phyloP scores from a whole-genome alignment of 2,797 vertebrate species.

The Epinephelus malabaricus region DNA sequence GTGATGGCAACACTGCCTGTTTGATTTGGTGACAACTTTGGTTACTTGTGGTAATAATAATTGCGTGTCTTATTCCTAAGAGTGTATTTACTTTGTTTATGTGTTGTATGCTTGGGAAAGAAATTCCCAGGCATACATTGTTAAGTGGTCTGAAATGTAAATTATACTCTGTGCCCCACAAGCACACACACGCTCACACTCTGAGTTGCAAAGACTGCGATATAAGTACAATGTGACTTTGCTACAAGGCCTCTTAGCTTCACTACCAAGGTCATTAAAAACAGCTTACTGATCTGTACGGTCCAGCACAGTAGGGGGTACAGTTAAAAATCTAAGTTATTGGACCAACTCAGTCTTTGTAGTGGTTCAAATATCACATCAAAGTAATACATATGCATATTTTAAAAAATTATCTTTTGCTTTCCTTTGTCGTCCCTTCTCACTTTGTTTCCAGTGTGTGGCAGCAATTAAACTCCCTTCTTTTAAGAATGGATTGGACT shows the following conservation, averaged over 20 bases:
- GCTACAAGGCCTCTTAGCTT: conserved; percentile 17
- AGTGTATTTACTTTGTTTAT: too few species aligned
- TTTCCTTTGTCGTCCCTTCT: conserved; percentile 1
- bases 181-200: neutral
- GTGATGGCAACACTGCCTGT: too few species aligned
- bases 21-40: too few species aligned
- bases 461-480: neutral
- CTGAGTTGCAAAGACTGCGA: neutral
- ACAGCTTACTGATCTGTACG: conserved; percentile 15
- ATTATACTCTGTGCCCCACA: neutral
- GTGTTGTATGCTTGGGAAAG: neutral
- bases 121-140: neutral
- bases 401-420: neutral
- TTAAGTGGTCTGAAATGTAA: neutral
- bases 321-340: conserved; percentile 9
- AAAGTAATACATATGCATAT: conserved; percentile 14
- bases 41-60: too few species aligned
- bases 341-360: conserved; percentile 15
- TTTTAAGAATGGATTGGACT: neutral
- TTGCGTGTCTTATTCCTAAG: too few species aligned
- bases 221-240: conserved; percentile 30
- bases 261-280: conserved; percentile 38
- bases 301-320: conserved; percentile 13
- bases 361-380: conserved; percentile 23
- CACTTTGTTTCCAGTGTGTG: neutral